phyloP scores from a whole-genome alignment of 2,888 invertebrate genomes.

The Mayetiola destructor region DNA sequence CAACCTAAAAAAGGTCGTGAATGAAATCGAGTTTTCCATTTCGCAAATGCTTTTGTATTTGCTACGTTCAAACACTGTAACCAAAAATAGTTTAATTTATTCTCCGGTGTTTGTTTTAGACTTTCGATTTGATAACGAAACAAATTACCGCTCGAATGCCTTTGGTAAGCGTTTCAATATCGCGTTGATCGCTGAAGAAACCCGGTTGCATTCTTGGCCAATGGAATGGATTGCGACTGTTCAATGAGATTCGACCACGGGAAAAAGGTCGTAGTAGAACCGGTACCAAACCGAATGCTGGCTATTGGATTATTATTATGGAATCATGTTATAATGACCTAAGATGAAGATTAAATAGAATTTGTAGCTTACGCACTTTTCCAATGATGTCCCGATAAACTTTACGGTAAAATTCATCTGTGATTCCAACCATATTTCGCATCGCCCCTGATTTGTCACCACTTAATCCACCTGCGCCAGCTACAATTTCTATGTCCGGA shows the following conservation, averaged over 20 bases:
- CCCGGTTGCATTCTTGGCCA: slow-evolving; percentile 69
- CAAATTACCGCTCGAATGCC: slow-evolving; percentile 52
- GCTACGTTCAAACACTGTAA: slow-evolving; percentile 43
- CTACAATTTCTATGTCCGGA: slow-evolving; percentile 67
- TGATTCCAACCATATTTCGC: slow-evolving; percentile 45
- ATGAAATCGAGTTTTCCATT: slow-evolving; percentile 39
- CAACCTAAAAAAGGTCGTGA: slow-evolving; percentile 53
- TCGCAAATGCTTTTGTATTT: slow-evolving; percentile 39
- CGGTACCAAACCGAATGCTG: slow-evolving; percentile 51
- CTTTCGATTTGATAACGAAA: background rate
- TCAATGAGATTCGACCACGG: slow-evolving; percentile 53
- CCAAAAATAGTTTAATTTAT: slow-evolving; percentile 7
- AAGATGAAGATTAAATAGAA: background rate
- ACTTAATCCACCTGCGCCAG: slow-evolving; percentile 60
- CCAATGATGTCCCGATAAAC: slow-evolving; percentile 29
- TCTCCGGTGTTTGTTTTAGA: background rate
- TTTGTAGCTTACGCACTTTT: slow-evolving; percentile 20
- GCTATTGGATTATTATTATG: background rate
- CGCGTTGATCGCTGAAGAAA: slow-evolving; percentile 59
- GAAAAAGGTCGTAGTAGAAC: slow-evolving; percentile 61
- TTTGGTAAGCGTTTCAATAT: slow-evolving; percentile 56
- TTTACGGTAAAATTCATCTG: slow-evolving; percentile 34
- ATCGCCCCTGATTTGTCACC: slow-evolving; percentile 56
- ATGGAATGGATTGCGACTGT: slow-evolving; percentile 54
- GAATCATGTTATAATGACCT: background rate